Percentiles rank a stretch among this genome's conserved stretches.
phyloP scores from a whole-genome alignment of 2,113 vertebrate genomes.

The Trematomus loennbergii region DNA sequence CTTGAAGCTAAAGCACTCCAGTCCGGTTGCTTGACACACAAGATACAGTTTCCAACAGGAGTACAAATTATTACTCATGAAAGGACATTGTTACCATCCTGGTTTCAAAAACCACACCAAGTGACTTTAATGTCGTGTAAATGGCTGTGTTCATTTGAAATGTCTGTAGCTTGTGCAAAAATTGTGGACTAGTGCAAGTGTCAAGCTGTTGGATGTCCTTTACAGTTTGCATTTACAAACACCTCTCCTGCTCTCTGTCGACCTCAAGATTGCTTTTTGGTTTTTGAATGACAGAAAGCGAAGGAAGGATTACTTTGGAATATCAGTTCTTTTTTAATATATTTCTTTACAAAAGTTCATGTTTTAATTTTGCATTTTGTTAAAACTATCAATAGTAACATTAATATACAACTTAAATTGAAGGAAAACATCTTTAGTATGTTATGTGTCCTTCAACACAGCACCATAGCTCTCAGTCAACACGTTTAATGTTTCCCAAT shows the following conservation, averaged over 20 bases:
- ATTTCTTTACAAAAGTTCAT: conserved; percentile 84
- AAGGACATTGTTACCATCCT: conserved; percentile 60
- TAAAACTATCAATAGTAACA: conserved; percentile 87
- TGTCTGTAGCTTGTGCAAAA: conserved; percentile 83
- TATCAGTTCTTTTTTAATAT: conserved; percentile 84
- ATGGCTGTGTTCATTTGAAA: conserved; percentile 76
- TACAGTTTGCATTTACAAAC: conserved; percentile 83
- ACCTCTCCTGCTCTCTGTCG: conserved; percentile 82
- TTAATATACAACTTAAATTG: conserved; percentile 85
- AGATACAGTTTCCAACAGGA: conserved; percentile 78
- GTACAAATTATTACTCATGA: conserved; percentile 69
- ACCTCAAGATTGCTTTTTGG: conserved; percentile 88
- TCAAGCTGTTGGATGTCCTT: conserved; percentile 80
- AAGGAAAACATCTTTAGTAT: conserved; percentile 86
- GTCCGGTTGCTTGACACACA: conserved; percentile 77
- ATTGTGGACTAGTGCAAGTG: conserved; percentile 84
- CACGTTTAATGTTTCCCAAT: conserved; percentile 68
- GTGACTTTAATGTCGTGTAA: conserved; percentile 65
- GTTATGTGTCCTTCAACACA: conserved; percentile 83
- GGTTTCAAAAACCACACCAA: conserved; percentile 63
- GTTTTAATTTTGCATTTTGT: conserved; percentile 86
- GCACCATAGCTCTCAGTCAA: conserved; percentile 80
- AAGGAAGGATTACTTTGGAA: conserved; percentile 87
- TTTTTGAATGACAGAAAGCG: conserved; percentile 85
- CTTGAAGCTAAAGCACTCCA: conserved; percentile 76